These are phyloP conservation scores for Myopa testacea DNA, from an alignment of 2,888 invertebrate species.

Conservation along the genomic window DNA sequence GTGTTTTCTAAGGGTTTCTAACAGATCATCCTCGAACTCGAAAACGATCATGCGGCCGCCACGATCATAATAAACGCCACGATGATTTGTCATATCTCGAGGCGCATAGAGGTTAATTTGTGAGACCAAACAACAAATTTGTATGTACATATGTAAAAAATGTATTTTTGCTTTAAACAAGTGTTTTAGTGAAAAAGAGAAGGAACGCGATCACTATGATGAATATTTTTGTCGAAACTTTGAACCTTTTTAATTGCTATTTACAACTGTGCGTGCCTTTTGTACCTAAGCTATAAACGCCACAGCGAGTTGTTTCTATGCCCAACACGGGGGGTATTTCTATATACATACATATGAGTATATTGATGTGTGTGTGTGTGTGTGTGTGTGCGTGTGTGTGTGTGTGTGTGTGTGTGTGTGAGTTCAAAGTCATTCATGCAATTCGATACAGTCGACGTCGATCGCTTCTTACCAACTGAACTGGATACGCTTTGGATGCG, in stretches of 20 bases:
- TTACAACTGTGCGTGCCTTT: constrained; percentile 38
- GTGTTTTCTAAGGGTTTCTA: too few species aligned
- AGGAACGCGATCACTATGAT: too few species aligned
- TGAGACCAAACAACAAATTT: too few species aligned
- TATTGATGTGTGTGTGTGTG: constrained; percentile 21
- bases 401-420: constrained; percentile 6
- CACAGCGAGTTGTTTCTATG: neutral
- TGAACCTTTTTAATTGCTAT: constrained; percentile 42
- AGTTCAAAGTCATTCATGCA: constrained; percentile 38
- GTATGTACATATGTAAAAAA: too few species aligned
- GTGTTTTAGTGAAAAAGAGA: too few species aligned
- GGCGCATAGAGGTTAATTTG: too few species aligned
- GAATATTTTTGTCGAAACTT: constrained; percentile 12
- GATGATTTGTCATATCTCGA: too few species aligned
- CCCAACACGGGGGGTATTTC: constrained; percentile 11
- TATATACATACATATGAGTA: constrained; percentile 9
- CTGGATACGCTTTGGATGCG: constrained; percentile 57
- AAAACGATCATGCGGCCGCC: too few species aligned
- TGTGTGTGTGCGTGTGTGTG: constrained; percentile 14
- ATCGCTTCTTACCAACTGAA: constrained; percentile 41
- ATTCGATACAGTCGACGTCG: constrained; percentile 37
- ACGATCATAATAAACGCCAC: too few species aligned
- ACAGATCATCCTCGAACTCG: too few species aligned
- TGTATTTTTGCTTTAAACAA: too few species aligned
- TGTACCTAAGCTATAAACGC: neutral